Evolutionary conservation across 2,888 invertebrate species (phyloP).

Genomic region (Eudemis profundana): DNA sequence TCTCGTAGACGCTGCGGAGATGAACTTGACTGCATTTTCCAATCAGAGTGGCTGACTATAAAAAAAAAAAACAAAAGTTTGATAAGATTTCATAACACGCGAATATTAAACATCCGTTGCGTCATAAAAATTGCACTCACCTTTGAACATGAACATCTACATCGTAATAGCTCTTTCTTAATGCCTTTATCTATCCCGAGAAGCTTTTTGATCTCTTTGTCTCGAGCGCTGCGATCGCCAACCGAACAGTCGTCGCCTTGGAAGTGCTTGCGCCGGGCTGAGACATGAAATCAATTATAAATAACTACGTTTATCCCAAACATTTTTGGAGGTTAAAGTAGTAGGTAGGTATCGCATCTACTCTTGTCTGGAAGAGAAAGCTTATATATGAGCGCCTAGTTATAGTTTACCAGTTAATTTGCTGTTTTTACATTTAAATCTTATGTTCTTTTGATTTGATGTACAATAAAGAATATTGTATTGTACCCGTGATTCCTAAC

Average conservation of each 20-base stretch:
- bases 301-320: too few relatives aligned
- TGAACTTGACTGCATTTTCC: conserved; percentile 25
- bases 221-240: conserved; percentile 22
- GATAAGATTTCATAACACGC: conserved; percentile 42
- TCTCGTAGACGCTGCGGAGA: conserved; percentile 10
- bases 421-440: too few relatives aligned
- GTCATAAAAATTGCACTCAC: not conserved
- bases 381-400: too few relatives aligned
- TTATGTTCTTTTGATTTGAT: too few relatives aligned
- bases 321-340: too few relatives aligned
- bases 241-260: conserved; percentile 39
- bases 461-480: too few relatives aligned
- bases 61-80: conserved; percentile 46
- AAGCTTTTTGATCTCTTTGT: conserved; percentile 31
- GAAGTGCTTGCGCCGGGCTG: conserved; percentile 38
- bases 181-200: conserved; percentile 34
- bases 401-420: too few relatives aligned
- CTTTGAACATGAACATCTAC: not conserved
- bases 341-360: too few relatives aligned
- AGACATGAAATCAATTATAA: not conserved
- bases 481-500: too few relatives aligned
- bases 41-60: conserved; percentile 18
- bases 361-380: too few relatives aligned
- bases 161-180: not conserved
- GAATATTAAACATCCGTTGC: not conserved